These are phyloP conservation scores for Philhelius pedissequus DNA, from an alignment of 2,888 invertebrate species.

Conservation along the genomic window DNA sequence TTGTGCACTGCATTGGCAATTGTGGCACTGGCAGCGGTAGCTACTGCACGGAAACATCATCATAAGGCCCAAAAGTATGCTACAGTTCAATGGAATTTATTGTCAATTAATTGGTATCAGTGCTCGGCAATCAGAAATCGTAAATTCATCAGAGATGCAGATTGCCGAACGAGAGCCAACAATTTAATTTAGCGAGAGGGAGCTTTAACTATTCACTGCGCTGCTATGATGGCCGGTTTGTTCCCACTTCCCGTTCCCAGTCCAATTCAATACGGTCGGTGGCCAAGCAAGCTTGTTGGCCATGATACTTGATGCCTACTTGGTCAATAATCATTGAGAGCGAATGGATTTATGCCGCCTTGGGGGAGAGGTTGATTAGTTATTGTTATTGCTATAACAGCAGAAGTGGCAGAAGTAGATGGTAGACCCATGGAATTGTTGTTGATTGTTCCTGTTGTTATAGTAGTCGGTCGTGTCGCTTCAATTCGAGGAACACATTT, in stretches of 20 bases:
- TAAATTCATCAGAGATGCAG: conserved; percentile 69
- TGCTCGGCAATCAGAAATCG: conserved; percentile 66
- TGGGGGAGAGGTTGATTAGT: conserved; percentile 67
- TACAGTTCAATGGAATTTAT: conserved; percentile 64
- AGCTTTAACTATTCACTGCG: background rate
- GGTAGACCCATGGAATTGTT: conserved; percentile 1
- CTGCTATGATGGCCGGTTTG: background rate
- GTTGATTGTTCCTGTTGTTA: background rate
- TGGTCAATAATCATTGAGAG: conserved; percentile 62
- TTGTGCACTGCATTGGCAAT: background rate
- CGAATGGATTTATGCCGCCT: conserved; percentile 64
- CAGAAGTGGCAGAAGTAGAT: background rate
- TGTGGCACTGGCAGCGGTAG: background rate
- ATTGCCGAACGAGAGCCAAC: conserved; percentile 20
- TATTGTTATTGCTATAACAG: conserved; percentile 48
- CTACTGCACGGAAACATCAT: conserved; percentile 23
- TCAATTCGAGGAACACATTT: conserved; percentile 37
- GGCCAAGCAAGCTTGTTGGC: conserved; percentile 47
- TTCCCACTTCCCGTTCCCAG: background rate
- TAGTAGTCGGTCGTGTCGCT: conserved; percentile 13
- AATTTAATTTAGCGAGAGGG: conserved; percentile 4
- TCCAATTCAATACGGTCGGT: conserved; percentile 19
- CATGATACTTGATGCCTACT: conserved; percentile 31
- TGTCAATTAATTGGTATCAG: conserved; percentile 69
- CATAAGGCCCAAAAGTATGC: conserved; percentile 62